These are phyloP conservation scores for Ctenopoma multispine DNA, from an alignment of 2,797 vertebrate species.

Conservation along the genomic window DNA sequence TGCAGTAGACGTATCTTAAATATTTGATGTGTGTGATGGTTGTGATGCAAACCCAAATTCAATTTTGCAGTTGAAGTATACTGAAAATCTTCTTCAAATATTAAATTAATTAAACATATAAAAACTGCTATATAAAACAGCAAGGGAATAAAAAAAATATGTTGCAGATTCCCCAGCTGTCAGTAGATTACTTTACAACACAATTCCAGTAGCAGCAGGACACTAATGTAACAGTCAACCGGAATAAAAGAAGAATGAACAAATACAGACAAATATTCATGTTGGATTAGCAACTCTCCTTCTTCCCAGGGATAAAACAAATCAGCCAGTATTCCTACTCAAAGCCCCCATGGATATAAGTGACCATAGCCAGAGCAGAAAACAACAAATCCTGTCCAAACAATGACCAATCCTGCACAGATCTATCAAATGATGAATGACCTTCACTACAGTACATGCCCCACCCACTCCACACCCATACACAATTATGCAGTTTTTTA, in stretches of 20 bases:
- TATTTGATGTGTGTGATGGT: too few relatives aligned
- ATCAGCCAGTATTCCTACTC: constrained; percentile 42
- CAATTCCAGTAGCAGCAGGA: background rate
- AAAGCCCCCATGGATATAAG: constrained; percentile 63
- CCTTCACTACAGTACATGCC: constrained; percentile 19
- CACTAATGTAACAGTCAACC: constrained; percentile 39
- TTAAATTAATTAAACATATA: background rate
- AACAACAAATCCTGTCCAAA: constrained; percentile 53
- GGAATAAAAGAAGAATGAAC: constrained; percentile 45
- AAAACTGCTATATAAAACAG: background rate
- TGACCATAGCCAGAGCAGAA: constrained; percentile 38
- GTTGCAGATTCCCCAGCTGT: background rate
- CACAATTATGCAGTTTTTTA: constrained; percentile 38
- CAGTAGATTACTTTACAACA: background rate
- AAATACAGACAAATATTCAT: constrained; percentile 13
- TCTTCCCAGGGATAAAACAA: constrained; percentile 58
- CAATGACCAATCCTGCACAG: constrained; percentile 73
- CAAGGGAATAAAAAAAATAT: background rate
- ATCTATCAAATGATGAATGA: constrained; percentile 79
- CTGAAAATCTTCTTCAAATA: too few relatives aligned
- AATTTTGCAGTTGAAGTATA: background rate
- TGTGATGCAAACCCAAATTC: background rate
- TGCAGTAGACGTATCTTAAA: too few relatives aligned
- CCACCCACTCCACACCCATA: constrained; percentile 18
- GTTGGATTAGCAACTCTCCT: constrained; percentile 13